phyloP scores from a whole-genome alignment of 2,797 vertebrate species.

The Gymnoscopelus braueri region DNA sequence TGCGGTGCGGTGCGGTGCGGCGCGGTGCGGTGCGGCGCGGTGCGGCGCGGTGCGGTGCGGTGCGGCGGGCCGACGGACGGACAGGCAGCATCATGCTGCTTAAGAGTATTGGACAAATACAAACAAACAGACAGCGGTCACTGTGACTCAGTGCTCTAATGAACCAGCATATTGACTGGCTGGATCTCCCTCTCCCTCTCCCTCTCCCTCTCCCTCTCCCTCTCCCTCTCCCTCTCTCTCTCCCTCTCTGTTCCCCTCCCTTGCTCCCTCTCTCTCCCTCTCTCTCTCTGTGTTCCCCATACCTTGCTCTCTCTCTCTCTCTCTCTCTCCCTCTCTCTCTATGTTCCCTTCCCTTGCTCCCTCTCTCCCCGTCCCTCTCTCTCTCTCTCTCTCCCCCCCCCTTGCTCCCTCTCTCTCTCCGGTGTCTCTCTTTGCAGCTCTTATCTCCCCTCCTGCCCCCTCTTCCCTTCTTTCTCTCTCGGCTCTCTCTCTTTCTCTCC shows the following conservation, averaged over 20 bases:
- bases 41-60: slow-evolving; percentile 73
- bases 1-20: slow-evolving; percentile 72
- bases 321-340: background rate
- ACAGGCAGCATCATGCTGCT: slow-evolving; percentile 75
- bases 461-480: background rate
- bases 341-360: slow-evolving; percentile 53
- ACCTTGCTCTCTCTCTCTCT: slow-evolving; percentile 40
- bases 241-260: background rate
- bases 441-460: background rate
- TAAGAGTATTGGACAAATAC: slow-evolving; percentile 88
- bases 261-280: background rate
- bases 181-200: slow-evolving; percentile 46
- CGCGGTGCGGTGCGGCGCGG: slow-evolving; percentile 58
- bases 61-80: slow-evolving; percentile 68
- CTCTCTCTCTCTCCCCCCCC: background rate
- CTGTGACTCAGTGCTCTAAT: slow-evolving; percentile 88
- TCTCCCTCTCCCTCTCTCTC: background rate
- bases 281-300: slow-evolving; percentile 32
- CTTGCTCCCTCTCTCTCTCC: background rate
- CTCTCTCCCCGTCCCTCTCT: slow-evolving; percentile 39
- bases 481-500: slow-evolving; percentile 32
- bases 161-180: slow-evolving; percentile 88
- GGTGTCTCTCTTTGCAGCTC: background rate
- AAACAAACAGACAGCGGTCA: slow-evolving; percentile 86
- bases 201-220: background rate